Conservation (phyloP, 1,140 invertebrate species). For the Dreissena rostriformis region DNA sequence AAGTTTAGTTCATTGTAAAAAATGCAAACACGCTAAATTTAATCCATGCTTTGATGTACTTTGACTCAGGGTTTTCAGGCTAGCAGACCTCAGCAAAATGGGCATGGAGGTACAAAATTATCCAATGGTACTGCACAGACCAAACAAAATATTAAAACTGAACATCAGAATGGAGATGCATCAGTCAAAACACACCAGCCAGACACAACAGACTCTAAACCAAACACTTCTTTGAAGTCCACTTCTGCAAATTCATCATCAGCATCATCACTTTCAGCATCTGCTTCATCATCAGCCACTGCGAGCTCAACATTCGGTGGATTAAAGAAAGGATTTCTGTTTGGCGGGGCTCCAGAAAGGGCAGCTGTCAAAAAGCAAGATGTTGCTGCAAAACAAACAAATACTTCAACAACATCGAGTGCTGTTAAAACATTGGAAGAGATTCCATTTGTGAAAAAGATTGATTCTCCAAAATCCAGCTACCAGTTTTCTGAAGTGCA, state of each 20-base stretch:
- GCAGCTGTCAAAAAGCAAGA: constrained; percentile 33
- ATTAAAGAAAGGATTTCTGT: constrained; percentile 74
- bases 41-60: too few species aligned
- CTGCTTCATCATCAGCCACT: too few species aligned
- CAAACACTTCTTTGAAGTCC: neutral
- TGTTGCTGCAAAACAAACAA: constrained; percentile 14
- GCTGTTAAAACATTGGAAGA: constrained; percentile 49
- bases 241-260: neutral
- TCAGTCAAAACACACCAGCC: neutral
- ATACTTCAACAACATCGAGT: constrained; percentile 15
- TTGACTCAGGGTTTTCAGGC: neutral
- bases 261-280: neutral
- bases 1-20: neutral
- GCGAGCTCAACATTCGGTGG: constrained; percentile 63
- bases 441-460: constrained; percentile 70
- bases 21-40: neutral
- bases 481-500: constrained; percentile 67
- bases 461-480: constrained; percentile 41
- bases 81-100: constrained; percentile 7
- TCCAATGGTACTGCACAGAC: neutral
- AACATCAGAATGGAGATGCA: neutral
- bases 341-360: constrained; percentile 58
- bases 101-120: neutral
- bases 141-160: neutral
- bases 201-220: neutral